Percentiles rank a stretch among this genome's conserved stretches.
These are phyloP conservation scores for Archocentrus centrarchus DNA, from an alignment of 2,113 vertebrate species.

Conservation along the genomic window DNA sequence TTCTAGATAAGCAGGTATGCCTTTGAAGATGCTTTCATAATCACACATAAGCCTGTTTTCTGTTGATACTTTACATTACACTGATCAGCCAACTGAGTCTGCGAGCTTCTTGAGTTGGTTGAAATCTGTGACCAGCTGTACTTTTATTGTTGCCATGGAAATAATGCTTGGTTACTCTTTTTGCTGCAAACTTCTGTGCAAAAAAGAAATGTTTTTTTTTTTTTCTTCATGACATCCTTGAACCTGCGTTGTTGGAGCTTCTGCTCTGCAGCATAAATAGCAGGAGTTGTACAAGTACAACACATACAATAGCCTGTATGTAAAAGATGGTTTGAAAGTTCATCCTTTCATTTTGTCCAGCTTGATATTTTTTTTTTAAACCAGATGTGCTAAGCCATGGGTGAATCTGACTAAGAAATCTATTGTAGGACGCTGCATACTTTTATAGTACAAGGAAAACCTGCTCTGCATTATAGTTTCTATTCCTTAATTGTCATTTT, in stretches of 20 bases:
- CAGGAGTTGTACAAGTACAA: neutral
- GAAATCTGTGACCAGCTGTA: too few relatives aligned
- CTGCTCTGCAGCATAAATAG: neutral
- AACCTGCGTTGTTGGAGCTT: neutral
- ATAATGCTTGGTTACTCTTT: neutral
- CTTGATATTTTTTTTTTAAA: neutral
- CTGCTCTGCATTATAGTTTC: neutral
- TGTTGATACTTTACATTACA: neutral
- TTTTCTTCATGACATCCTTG: neutral
- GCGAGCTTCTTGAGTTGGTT: neutral
- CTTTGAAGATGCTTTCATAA: neutral
- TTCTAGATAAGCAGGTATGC: neutral
- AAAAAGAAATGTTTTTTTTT: neutral
- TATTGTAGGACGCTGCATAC: neutral
- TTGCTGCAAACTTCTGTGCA: too few relatives aligned
- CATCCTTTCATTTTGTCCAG: neutral
- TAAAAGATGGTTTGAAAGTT: neutral
- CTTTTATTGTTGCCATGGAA: accelerated
- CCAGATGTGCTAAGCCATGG: neutral
- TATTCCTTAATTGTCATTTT: neutral
- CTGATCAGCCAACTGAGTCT: neutral
- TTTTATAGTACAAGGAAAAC: neutral
- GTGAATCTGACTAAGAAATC: neutral
- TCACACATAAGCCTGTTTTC: neutral
- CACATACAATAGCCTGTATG: neutral